phyloP scores from a whole-genome alignment of 1,140 invertebrate species.

The Ceratosolen fusciceps region DNA sequence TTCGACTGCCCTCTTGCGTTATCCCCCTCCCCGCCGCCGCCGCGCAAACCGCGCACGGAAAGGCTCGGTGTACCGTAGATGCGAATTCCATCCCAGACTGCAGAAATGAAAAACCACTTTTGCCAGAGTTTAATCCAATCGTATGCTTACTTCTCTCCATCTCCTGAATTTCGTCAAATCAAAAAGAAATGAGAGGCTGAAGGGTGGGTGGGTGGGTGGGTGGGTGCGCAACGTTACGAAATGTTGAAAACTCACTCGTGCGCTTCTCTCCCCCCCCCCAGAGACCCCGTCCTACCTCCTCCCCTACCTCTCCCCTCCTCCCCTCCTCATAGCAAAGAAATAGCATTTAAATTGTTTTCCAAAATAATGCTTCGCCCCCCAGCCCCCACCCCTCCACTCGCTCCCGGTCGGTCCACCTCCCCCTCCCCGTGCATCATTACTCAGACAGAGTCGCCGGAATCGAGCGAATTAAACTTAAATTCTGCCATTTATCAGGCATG shows the following conservation, averaged over 20 bases:
- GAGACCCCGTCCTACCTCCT: too few species aligned
- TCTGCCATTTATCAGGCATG: too few species aligned
- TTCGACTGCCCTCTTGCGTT: too few species aligned
- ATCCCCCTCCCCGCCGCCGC: too few species aligned
- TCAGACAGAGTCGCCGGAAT: too few species aligned
- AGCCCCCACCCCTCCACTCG: not conserved
- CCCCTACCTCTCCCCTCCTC: too few species aligned
- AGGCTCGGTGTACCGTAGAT: constrained; percentile 7
- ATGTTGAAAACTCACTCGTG: not conserved
- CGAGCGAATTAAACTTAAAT: too few species aligned
- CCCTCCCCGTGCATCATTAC: too few species aligned
- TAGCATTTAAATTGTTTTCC: constrained; percentile 14
- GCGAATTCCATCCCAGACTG: constrained; percentile 41
- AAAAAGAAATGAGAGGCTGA: constrained; percentile 39
- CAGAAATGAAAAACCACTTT: constrained; percentile 47
- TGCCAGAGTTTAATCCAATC: constrained; percentile 46
- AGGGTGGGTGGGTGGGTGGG: too few species aligned
- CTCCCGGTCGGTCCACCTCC: too few species aligned
- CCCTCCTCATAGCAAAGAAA: not conserved
- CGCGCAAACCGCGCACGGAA: too few species aligned
- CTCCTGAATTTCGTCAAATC: constrained; percentile 44
- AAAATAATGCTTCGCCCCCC: constrained; percentile 3
- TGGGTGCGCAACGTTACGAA: constrained; percentile 14
- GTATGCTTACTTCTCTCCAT: constrained; percentile 13
- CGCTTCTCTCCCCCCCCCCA: too few species aligned